phyloP scores from a whole-genome alignment of 2,113 vertebrate species.

The Aphelocoma coerulescens region DNA sequence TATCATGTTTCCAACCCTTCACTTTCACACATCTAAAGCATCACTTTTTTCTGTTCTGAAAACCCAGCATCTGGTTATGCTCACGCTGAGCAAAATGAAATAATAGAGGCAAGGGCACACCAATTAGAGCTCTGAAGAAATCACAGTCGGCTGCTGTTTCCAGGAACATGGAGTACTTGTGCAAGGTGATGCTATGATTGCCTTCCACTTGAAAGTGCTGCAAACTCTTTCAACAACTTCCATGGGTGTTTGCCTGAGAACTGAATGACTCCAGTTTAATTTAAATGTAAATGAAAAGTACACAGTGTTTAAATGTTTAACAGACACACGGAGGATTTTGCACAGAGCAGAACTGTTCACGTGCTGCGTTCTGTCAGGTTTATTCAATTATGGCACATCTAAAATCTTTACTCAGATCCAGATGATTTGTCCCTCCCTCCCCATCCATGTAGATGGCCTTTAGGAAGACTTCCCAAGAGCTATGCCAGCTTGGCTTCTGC shows the following conservation, averaged over 20 bases:
- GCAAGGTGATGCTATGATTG: not conserved
- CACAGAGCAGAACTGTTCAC: not conserved
- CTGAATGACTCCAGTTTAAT: not conserved
- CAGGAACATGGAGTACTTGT: not conserved
- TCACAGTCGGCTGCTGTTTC: not conserved
- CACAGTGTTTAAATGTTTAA: not conserved
- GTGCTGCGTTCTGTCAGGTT: not conserved
- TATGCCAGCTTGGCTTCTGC: not conserved
- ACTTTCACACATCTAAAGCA: not conserved
- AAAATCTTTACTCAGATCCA: not conserved
- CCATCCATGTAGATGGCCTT: not conserved
- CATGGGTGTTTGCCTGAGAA: not conserved
- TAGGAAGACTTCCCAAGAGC: not conserved
- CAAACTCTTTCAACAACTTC: not conserved
- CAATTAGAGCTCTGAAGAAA: slow-evolving; percentile 3
- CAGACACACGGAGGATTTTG: not conserved
- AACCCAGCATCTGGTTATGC: not conserved
- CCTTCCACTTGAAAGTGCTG: not conserved
- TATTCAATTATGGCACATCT: not conserved
- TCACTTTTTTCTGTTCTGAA: not conserved
- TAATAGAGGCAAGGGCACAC: not conserved
- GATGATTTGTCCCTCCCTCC: not conserved
- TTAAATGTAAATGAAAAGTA: slow-evolving; percentile 55
- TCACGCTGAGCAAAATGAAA: not conserved
- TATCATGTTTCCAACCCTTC: not conserved